These are phyloP conservation scores for Drosophila burlai DNA, from an alignment of 1,140 invertebrate genomes.

Conservation along the genomic window DNA sequence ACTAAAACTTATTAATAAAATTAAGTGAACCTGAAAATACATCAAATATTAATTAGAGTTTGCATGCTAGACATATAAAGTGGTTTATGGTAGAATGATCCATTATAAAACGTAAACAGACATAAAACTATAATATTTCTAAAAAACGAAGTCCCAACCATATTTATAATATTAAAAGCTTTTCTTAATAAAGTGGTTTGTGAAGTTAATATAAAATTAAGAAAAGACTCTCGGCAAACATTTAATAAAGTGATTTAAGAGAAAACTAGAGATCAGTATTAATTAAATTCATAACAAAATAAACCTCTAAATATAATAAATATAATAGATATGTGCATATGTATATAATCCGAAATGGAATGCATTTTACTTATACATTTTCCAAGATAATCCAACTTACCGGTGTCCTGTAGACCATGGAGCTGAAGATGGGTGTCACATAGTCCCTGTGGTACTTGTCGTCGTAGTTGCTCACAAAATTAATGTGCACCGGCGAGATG, in stretches of 20 bases:
- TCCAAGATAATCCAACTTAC: constrained; percentile 73
- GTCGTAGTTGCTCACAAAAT: constrained; percentile 93
- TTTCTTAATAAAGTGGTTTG: too few relatives aligned
- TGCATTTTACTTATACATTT: not conserved
- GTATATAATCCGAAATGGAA: not conserved
- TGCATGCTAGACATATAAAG: not conserved
- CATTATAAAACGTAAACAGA: not conserved
- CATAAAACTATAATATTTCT: not conserved
- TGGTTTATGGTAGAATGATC: not conserved
- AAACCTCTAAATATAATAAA: not conserved
- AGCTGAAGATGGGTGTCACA: constrained; percentile 96
- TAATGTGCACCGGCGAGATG: constrained; percentile 91
- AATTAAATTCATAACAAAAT: not conserved
- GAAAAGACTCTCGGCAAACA: not conserved
- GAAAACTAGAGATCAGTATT: not conserved
- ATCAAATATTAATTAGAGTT: constrained; percentile 14
- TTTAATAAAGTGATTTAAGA: not conserved
- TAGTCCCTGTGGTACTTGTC: constrained; percentile 90
- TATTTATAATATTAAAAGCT: not conserved
- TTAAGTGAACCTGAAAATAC: not conserved
- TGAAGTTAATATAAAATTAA: constrained; percentile 26
- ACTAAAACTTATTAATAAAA: not conserved
- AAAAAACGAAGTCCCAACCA: not conserved
- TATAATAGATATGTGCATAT: too few relatives aligned
- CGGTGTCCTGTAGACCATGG: constrained; percentile 93